Evolutionary conservation across 1,140 invertebrate genomes (phyloP).

Genomic region (Pararge aegeria): DNA sequence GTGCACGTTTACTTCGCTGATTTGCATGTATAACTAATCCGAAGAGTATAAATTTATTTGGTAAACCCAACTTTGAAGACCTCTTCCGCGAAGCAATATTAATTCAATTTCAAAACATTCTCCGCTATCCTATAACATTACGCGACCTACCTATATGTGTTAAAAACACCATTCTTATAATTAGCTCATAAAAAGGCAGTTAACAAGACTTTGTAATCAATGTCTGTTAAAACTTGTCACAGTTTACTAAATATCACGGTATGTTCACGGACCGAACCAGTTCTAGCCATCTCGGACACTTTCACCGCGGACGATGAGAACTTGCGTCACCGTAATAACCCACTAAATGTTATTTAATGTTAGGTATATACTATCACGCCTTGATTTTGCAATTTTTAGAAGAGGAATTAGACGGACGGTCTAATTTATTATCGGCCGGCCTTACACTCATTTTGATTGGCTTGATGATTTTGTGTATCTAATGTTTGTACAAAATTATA

Average conservation of each 20-base stretch:
- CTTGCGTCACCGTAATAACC: constrained; percentile 40
- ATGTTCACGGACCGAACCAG: constrained; percentile 31
- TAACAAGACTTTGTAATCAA: not conserved
- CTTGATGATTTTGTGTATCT: no score
- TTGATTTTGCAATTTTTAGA: constrained; percentile 1
- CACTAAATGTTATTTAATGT: constrained; percentile 39
- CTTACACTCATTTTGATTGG: no score
- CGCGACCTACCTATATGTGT: not conserved
- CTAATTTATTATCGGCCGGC: no score
- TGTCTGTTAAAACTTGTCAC: constrained; percentile 2
- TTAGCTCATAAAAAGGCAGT: not conserved
- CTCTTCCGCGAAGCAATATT: no score
- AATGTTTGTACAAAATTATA: no score
- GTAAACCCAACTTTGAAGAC: no score
- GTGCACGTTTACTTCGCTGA: no score
- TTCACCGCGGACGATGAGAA: constrained; percentile 42
- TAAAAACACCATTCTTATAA: not conserved
- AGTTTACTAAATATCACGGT: constrained; percentile 1
- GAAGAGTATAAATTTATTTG: no score
- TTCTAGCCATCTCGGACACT: constrained; percentile 44
- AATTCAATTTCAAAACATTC: no score
- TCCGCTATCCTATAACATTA: no score
- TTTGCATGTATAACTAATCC: no score
- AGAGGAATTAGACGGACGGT: no score
- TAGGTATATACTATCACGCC: constrained; percentile 2